Conservation (phyloP, 92 coral and sea anemone genomes). For the Epizoanthus stellaris region DNA sequence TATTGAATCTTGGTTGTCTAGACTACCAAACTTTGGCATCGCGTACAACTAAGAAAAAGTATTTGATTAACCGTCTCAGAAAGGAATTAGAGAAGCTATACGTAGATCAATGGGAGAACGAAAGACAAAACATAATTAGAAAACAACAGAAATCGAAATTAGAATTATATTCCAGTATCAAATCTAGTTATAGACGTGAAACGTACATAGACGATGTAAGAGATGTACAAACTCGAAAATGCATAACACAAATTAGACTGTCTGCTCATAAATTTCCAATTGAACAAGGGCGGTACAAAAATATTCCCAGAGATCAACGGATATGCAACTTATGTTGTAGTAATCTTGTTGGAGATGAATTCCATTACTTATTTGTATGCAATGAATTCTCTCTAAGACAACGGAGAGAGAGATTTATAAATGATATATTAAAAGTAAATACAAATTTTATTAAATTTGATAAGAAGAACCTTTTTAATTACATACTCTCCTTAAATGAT, state of each 20-base stretch:
- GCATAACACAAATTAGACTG: slow-evolving; percentile 30
- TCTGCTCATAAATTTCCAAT: slow-evolving; percentile 35
- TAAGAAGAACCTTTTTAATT: slow-evolving; percentile 20
- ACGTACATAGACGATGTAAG: neutral
- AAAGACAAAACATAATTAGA: slow-evolving; percentile 15
- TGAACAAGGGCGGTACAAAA: slow-evolving; percentile 35
- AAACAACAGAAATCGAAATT: slow-evolving; percentile 13
- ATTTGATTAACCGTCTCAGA: slow-evolving; percentile 8
- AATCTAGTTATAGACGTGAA: slow-evolving; percentile 34
- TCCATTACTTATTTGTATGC: slow-evolving; percentile 26
- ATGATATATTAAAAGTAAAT: slow-evolving; percentile 11
- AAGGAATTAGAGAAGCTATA: neutral
- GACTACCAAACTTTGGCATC: slow-evolving; percentile 19
- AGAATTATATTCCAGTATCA: slow-evolving; percentile 15
- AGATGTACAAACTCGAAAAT: slow-evolving; percentile 18
- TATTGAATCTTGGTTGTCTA: neutral
- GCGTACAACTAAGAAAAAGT: slow-evolving; percentile 8
- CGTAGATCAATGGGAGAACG: neutral
- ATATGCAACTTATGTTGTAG: slow-evolving; percentile 28
- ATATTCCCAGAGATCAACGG: slow-evolving; percentile 31
- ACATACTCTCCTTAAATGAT: slow-evolving; percentile 23
- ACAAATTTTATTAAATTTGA: slow-evolving; percentile 4
- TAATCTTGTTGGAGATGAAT: slow-evolving; percentile 34
- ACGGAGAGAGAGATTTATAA: slow-evolving; percentile 11
- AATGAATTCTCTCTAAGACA: slow-evolving; percentile 2